Evolutionary conservation across 2,797 vertebrate species (phyloP).

Genomic region (Trachurus trachurus): DNA sequence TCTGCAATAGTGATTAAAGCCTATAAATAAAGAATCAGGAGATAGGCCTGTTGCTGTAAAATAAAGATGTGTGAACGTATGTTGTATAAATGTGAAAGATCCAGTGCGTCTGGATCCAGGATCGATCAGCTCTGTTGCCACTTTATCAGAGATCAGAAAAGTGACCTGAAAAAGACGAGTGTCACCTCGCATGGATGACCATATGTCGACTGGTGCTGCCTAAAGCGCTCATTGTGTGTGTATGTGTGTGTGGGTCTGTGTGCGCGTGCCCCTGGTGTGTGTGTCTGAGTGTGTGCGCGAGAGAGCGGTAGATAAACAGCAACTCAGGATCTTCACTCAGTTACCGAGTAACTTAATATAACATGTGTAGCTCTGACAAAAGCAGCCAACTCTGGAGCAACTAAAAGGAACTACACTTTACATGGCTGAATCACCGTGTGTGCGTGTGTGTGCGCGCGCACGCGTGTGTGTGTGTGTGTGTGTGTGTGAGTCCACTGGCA

Average conservation of each 20-base stretch:
- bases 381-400: slow-evolving; percentile 45
- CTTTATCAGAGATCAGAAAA: slow-evolving; percentile 49
- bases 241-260: slow-evolving; percentile 14
- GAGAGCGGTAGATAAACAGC: slow-evolving; percentile 9
- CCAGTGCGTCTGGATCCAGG: neutral
- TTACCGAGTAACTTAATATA: slow-evolving; percentile 55
- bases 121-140: slow-evolving; percentile 14
- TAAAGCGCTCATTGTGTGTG: slow-evolving; percentile 15
- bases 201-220: slow-evolving; percentile 27
- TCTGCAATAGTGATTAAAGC: slow-evolving; percentile 27
- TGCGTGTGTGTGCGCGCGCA: slow-evolving; percentile 11
- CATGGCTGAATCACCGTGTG: slow-evolving; percentile 33
- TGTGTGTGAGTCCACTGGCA: slow-evolving; percentile 14
- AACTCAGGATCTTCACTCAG: slow-evolving; percentile 13
- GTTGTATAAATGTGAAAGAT: neutral
- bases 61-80: neutral
- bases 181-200: slow-evolving; percentile 30
- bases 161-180: slow-evolving; percentile 31
- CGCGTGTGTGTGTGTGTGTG: slow-evolving; percentile 11
- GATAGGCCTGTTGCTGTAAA: neutral
- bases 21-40: slow-evolving; percentile 51
- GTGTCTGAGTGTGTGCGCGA: neutral
- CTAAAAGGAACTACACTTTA: slow-evolving; percentile 32
- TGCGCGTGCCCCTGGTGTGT: neutral
- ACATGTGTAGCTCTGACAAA: slow-evolving; percentile 43